Evolutionary conservation across 2,113 vertebrate species (phyloP).

Genomic region (Hyperoodon ampullatus): DNA sequence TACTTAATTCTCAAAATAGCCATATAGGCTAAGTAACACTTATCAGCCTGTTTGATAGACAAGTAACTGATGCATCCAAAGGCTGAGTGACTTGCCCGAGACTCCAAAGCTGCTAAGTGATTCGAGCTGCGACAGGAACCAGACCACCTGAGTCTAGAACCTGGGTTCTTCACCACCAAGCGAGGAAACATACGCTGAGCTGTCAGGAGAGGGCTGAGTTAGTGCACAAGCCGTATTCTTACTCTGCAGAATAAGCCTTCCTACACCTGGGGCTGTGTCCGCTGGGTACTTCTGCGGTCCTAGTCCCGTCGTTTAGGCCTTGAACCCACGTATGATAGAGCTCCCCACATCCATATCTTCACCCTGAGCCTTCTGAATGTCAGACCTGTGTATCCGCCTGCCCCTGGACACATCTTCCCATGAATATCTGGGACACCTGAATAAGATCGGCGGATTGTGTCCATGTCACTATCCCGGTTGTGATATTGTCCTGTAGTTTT

Average conservation of each 20-base stretch:
- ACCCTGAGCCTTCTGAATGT: background rate
- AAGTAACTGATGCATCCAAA: background rate
- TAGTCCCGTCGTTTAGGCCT: background rate
- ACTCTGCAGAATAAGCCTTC: background rate
- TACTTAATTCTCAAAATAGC: background rate
- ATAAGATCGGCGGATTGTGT: background rate
- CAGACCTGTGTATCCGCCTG: background rate
- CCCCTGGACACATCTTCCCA: background rate
- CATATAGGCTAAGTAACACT: background rate
- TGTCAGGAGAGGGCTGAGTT: background rate
- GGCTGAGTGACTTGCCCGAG: background rate
- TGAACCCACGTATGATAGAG: accelerated
- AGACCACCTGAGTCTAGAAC: accelerated
- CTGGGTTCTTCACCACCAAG: background rate
- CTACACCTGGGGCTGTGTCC: background rate
- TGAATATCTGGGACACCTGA: background rate
- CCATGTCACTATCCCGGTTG: background rate
- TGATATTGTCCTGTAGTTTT: background rate
- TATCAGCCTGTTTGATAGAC: background rate
- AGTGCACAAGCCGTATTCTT: accelerated
- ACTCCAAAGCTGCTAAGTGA: background rate
- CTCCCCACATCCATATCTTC: background rate
- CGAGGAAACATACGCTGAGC: accelerated
- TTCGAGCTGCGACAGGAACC: background rate
- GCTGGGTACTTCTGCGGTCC: background rate